These are phyloP conservation scores for Eublepharis macularius DNA, from an alignment of 2,113 vertebrate species.

Conservation along the genomic window DNA sequence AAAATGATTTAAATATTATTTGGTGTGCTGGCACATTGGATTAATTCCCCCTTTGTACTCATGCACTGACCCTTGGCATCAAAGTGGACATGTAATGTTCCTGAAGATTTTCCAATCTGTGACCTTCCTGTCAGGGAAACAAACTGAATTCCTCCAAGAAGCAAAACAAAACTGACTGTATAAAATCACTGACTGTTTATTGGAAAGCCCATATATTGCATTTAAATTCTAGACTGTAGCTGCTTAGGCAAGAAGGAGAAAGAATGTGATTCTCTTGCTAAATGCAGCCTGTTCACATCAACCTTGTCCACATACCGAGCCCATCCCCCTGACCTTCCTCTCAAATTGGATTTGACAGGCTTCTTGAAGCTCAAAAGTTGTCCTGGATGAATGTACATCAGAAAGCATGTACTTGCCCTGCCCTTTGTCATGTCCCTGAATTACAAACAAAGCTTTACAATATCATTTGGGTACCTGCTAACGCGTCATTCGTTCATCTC, in stretches of 20 bases:
- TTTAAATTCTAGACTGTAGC: slow-evolving; percentile 58
- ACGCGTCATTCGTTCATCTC: background rate
- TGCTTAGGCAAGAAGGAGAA: slow-evolving; percentile 48
- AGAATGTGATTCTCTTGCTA: slow-evolving; percentile 51
- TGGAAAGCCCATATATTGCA: slow-evolving; percentile 65
- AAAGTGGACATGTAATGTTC: slow-evolving; percentile 72
- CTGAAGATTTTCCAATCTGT: slow-evolving; percentile 67
- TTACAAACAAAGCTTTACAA: slow-evolving; percentile 45
- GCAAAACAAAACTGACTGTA: slow-evolving; percentile 73
- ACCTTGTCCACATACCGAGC: background rate
- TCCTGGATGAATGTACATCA: slow-evolving; percentile 36
- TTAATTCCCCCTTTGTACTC: slow-evolving; percentile 79
- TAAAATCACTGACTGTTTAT: slow-evolving; percentile 52
- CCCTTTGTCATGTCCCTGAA: slow-evolving; percentile 32
- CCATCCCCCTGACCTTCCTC: background rate
- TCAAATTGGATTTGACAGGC: slow-evolving; percentile 56
- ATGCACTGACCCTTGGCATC: slow-evolving; percentile 78
- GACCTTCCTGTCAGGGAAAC: slow-evolving; percentile 74
- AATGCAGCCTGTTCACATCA: slow-evolving; percentile 38
- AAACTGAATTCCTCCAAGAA: slow-evolving; percentile 78
- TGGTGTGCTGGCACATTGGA: slow-evolving; percentile 68
- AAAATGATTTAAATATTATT: slow-evolving; percentile 76
- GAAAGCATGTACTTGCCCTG: slow-evolving; percentile 22
- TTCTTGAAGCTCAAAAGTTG: slow-evolving; percentile 50
- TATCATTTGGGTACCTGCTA: background rate